A percentile compares a stretch with the other conserved stretches of the same genome.
These are phyloP conservation scores for Pammene fasciana DNA, from an alignment of 2,888 invertebrate genomes.

Conservation along the genomic window DNA sequence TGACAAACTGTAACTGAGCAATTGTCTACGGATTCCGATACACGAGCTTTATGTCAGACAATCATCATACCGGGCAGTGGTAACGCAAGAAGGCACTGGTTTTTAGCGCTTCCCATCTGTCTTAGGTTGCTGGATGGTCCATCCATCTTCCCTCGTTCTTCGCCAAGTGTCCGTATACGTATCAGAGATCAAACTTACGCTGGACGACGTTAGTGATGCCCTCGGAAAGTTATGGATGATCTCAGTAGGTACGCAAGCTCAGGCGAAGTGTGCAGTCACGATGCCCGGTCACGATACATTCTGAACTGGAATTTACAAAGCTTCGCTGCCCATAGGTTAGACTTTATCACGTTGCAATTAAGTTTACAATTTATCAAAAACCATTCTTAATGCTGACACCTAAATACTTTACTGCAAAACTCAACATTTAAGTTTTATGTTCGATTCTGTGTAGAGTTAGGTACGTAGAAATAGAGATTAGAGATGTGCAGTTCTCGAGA, in stretches of 20 bases:
- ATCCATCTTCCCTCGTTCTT: no score
- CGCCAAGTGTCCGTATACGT: no score
- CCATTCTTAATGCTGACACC: no score
- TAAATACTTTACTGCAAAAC: no score
- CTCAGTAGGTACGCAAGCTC: not conserved
- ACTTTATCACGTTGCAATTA: not conserved
- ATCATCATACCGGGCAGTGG: slow-evolving; percentile 6
- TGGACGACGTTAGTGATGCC: not conserved
- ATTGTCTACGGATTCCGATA: slow-evolving; percentile 2
- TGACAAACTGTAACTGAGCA: slow-evolving; percentile 6
- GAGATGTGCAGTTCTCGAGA: no score
- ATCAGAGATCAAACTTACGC: no score
- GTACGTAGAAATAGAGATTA: no score
- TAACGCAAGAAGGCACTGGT: no score
- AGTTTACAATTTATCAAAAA: not conserved
- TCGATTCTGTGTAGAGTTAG: no score
- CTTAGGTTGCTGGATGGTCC: no score
- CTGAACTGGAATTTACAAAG: slow-evolving; percentile 4
- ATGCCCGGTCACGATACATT: slow-evolving; percentile 13
- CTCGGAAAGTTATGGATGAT: not conserved
- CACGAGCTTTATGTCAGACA: slow-evolving; percentile 12
- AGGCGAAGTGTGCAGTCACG: slow-evolving; percentile 25
- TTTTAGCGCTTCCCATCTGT: not conserved
- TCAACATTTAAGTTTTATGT: no score
- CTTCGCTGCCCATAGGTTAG: not conserved